These are phyloP conservation scores for Sebastes taczanowskii DNA, from an alignment of 2,797 vertebrate species.

Conservation along the genomic window DNA sequence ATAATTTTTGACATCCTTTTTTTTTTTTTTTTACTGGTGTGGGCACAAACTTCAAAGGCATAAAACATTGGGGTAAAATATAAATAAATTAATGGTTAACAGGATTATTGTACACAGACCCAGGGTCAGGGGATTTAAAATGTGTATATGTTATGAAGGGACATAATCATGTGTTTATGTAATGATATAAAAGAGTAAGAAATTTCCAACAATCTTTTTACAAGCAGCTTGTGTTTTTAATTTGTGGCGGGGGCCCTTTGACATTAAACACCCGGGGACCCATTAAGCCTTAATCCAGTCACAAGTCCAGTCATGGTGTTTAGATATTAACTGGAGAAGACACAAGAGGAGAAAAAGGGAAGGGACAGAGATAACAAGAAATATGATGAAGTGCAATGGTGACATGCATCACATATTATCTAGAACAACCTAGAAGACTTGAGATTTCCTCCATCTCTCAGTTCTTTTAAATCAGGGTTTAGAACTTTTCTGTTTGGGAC, in stretches of 20 bases:
- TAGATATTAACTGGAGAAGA: constrained; percentile 32
- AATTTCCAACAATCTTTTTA: neutral
- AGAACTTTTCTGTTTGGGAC: neutral
- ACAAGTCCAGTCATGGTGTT: constrained; percentile 47
- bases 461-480: neutral
- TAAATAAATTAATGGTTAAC: neutral
- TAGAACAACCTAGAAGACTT: neutral
- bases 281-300: constrained; percentile 59
- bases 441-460: neutral
- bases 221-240: constrained; percentile 14
- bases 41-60: neutral
- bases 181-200: neutral
- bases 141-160: neutral
- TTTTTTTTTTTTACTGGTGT: neutral
- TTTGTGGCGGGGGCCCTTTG: constrained; percentile 12
- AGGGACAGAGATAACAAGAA: constrained; percentile 19
- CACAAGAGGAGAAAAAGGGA: constrained; percentile 12
- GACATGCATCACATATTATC: neutral
- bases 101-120: neutral
- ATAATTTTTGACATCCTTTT: neutral
- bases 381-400: neutral
- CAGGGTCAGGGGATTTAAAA: neutral
- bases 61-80: neutral
- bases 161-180: neutral
- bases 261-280: constrained; percentile 22